phyloP scores from a whole-genome alignment of 2,797 vertebrate genomes.

The Eurystomus glaucurus region DNA sequence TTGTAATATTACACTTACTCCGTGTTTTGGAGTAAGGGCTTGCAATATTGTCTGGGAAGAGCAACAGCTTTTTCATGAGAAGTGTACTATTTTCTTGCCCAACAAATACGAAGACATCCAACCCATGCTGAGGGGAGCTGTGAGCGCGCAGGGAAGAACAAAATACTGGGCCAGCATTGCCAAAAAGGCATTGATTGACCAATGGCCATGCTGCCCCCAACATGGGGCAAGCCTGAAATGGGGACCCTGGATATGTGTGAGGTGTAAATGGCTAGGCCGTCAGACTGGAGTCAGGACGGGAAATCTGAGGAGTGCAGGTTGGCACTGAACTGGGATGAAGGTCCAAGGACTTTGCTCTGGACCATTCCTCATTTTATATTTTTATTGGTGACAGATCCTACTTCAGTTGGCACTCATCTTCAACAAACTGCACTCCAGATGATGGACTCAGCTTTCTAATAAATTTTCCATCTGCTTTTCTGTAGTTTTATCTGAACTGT shows the following conservation, averaged over 20 bases:
- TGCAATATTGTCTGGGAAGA: not conserved
- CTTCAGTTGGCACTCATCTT: not conserved
- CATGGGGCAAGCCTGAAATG: not conserved
- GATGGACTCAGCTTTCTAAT: not conserved
- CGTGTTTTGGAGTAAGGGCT: not conserved
- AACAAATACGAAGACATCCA: not conserved
- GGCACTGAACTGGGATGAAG: not conserved
- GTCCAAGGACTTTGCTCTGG: not conserved
- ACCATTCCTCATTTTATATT: not conserved
- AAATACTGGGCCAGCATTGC: not conserved
- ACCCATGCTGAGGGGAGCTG: rapidly evolving
- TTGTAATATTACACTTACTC: not conserved
- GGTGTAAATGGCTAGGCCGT: not conserved
- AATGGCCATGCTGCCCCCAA: rapidly evolving
- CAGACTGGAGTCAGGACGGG: not conserved
- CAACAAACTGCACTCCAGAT: not conserved
- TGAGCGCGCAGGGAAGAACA: not conserved
- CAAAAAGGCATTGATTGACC: not conserved
- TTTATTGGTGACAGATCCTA: not conserved
- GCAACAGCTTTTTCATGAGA: not conserved
- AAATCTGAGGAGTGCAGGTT: not conserved
- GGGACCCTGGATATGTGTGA: not conserved
- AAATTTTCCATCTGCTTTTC: slow-evolving; percentile 31
- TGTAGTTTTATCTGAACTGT: slow-evolving; percentile 6
- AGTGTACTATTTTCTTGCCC: not conserved